Conservation (phyloP, 2,113 vertebrate species). For the Melanerpes aurifrons region DNA sequence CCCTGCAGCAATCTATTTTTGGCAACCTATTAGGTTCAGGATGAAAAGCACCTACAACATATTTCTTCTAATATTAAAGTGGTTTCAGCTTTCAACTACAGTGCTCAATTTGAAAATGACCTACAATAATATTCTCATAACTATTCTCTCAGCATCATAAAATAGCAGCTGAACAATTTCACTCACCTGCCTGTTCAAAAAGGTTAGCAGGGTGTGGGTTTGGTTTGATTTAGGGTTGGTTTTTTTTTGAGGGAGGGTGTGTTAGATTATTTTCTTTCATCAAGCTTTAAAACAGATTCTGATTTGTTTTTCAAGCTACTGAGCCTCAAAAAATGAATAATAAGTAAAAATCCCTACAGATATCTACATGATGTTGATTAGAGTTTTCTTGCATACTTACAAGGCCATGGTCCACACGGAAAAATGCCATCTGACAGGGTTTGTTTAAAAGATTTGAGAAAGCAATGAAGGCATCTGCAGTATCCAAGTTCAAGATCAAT, state of each 20-base stretch:
- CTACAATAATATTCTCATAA: neutral
- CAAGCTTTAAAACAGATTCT: neutral
- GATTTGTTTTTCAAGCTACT: neutral
- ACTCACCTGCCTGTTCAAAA: neutral
- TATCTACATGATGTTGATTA: neutral
- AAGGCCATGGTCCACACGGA: slow-evolving; percentile 97
- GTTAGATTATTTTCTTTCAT: neutral
- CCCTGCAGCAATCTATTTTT: neutral
- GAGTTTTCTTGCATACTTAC: slow-evolving; percentile 78
- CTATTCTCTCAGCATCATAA: neutral
- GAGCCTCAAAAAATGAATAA: neutral
- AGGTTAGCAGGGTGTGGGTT: neutral
- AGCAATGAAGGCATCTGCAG: slow-evolving; percentile 95
- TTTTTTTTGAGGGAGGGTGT: neutral
- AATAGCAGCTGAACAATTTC: neutral
- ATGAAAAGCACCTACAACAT: neutral
- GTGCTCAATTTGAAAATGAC: neutral
- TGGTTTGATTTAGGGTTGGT: no score
- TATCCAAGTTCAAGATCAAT: slow-evolving; percentile 92
- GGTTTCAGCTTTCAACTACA: neutral
- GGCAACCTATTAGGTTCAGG: neutral
- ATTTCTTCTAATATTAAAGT: neutral
- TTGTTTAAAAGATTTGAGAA: slow-evolving; percentile 97
- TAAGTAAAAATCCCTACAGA: neutral
- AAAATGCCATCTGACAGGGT: slow-evolving; percentile 98